Conservation (phyloP, 1,140 invertebrate genomes). For the Drosophila carrolli region DNA sequence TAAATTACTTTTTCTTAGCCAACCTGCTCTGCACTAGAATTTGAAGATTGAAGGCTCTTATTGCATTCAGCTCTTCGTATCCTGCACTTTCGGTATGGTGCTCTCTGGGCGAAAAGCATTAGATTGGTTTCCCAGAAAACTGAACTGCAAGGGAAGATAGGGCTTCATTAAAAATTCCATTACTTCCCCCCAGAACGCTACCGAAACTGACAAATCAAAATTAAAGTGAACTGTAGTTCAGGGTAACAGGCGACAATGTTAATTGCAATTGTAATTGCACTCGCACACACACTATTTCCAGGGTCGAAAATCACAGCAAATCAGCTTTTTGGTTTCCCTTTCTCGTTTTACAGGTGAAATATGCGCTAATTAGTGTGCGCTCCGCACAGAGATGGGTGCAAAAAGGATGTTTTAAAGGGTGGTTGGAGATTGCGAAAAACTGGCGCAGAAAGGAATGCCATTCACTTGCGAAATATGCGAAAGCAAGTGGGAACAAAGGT, state of each 20-base stretch:
- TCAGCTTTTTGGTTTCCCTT: constrained; percentile 47
- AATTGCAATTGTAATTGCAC: constrained; percentile 79
- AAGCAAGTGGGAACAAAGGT: constrained; percentile 32
- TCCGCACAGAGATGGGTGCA: constrained; percentile 21
- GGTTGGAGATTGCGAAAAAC: constrained; percentile 7
- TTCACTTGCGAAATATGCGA: constrained; percentile 38
- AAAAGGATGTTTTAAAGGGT: neutral
- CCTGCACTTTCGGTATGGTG: neutral
- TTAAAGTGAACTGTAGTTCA: constrained; percentile 63
- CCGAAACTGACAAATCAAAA: constrained; percentile 80
- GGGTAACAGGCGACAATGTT: constrained; percentile 59
- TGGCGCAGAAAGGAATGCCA: constrained; percentile 43
- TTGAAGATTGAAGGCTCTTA: constrained; percentile 7
- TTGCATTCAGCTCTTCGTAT: constrained; percentile 1
- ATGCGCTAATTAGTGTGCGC: constrained; percentile 77
- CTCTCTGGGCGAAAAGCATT: constrained; percentile 22
- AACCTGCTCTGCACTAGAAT: constrained; percentile 7
- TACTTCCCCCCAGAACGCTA: constrained; percentile 64
- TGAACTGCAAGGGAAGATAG: neutral
- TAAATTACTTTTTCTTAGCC: neutral
- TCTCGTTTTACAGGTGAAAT: constrained; percentile 59
- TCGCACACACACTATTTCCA: constrained; percentile 24
- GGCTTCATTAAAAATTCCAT: constrained; percentile 76
- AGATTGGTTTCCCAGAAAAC: constrained; percentile 28
- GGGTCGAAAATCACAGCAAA: constrained; percentile 65